Evolutionary conservation across 2,888 invertebrate species (phyloP).

Genomic region (Celastrina argiolus): DNA sequence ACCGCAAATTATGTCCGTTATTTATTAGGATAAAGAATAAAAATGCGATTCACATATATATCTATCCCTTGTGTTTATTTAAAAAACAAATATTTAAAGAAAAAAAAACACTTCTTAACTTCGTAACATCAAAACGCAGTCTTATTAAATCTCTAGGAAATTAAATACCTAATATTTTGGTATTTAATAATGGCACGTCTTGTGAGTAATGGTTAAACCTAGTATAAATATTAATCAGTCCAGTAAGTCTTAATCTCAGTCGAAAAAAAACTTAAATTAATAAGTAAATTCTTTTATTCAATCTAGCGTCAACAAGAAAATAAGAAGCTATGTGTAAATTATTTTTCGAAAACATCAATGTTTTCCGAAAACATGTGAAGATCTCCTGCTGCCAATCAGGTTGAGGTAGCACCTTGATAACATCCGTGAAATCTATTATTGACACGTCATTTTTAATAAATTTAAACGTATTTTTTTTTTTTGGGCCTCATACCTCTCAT

Average conservation of each 20-base stretch:
- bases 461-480: constrained; percentile 15
- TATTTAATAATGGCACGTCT: neutral
- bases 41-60: neutral
- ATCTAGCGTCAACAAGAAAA: neutral
- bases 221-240: neutral
- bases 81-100: neutral
- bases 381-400: neutral
- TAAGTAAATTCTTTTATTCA: constrained; percentile 13
- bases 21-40: neutral
- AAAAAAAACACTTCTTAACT: constrained; percentile 2
- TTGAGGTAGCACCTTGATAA: constrained; percentile 7
- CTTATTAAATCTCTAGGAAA: constrained; percentile 5
- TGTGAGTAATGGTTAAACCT: neutral
- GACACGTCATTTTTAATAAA: constrained; percentile 19
- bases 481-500: constrained; percentile 10
- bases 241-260: constrained; percentile 9
- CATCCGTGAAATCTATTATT: constrained; percentile 14
- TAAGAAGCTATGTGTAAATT: constrained; percentile 1
- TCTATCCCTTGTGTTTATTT: neutral
- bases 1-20: neutral
- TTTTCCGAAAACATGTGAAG: constrained; percentile 7
- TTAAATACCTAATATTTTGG: neutral
- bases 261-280: neutral
- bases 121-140: neutral
- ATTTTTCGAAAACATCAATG: constrained; percentile 13